phyloP scores from a whole-genome alignment of 2,797 vertebrate genomes.

The Tamandua tetradactyla region DNA sequence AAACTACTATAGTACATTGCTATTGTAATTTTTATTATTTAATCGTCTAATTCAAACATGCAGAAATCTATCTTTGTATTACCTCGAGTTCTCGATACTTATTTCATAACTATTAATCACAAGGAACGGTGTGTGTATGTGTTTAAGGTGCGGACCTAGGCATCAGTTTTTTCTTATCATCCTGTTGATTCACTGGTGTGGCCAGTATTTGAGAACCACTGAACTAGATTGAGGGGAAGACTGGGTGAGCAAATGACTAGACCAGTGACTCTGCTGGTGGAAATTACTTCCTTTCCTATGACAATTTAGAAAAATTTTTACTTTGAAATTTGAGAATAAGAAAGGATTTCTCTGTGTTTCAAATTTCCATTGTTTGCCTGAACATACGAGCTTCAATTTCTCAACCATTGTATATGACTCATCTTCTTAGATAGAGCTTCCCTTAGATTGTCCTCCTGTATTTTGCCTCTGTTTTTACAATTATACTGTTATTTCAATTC shows the following conservation, averaged over 20 bases:
- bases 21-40: not conserved
- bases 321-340: slow-evolving; percentile 19
- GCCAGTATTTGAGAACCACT: not conserved
- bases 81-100: slow-evolving; percentile 38
- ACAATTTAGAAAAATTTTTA: not conserved
- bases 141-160: not conserved
- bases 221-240: not conserved
- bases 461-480: not conserved
- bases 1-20: not conserved
- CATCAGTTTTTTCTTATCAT: slow-evolving; percentile 15
- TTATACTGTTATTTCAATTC: not conserved
- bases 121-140: not conserved
- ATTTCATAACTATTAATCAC: slow-evolving; percentile 11
- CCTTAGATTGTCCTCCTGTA: not conserved
- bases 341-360: slow-evolving; percentile 44
- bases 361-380: not conserved
- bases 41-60: no score
- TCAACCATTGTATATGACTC: not conserved
- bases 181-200: slow-evolving; percentile 8
- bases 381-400: not conserved
- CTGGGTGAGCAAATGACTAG: slow-evolving; percentile 11
- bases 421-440: not conserved
- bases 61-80: not conserved
- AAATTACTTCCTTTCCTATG: slow-evolving; percentile 19
- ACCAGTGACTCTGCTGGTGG: not conserved